Percentiles rank a stretch among this genome's conserved stretches.
phyloP scores from a whole-genome alignment of 2,113 vertebrate genomes.

The Chinchilla lanigera region DNA sequence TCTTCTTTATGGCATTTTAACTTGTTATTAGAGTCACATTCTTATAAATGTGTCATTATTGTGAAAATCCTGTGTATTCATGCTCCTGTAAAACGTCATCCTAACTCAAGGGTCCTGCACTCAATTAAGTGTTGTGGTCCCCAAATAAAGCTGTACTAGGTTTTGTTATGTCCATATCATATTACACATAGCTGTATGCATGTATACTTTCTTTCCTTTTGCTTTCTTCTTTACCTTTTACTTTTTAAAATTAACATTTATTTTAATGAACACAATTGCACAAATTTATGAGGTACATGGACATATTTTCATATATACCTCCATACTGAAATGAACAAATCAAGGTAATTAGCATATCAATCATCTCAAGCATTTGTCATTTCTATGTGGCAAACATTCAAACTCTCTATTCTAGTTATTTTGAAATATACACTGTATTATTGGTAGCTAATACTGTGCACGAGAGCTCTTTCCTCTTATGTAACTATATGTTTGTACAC shows the following conservation, averaged over 20 bases:
- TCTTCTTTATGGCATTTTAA: not conserved
- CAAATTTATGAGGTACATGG: not conserved
- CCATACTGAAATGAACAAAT: not conserved
- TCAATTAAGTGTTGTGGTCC: not conserved
- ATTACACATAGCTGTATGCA: not conserved
- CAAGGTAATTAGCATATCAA: not conserved
- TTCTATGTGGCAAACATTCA: not conserved
- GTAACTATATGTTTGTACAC: not conserved
- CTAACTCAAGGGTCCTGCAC: not conserved
- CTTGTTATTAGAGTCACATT: conserved; percentile 22
- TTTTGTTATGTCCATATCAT: not conserved
- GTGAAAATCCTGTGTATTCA: not conserved
- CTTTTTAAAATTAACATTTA: not conserved
- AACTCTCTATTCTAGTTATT: not conserved
- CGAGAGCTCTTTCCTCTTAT: not conserved
- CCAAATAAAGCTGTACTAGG: not conserved
- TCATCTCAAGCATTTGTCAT: not conserved
- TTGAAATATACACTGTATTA: not conserved
- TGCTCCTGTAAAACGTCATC: not conserved
- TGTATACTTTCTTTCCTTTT: not conserved
- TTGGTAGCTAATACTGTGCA: not conserved
- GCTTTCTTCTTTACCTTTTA: not conserved
- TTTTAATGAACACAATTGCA: not conserved
- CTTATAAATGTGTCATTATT: not conserved
- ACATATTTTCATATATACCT: not conserved